Conservation (phyloP, 2,113 vertebrate genomes). For the Eretmochelys imbricata region DNA sequence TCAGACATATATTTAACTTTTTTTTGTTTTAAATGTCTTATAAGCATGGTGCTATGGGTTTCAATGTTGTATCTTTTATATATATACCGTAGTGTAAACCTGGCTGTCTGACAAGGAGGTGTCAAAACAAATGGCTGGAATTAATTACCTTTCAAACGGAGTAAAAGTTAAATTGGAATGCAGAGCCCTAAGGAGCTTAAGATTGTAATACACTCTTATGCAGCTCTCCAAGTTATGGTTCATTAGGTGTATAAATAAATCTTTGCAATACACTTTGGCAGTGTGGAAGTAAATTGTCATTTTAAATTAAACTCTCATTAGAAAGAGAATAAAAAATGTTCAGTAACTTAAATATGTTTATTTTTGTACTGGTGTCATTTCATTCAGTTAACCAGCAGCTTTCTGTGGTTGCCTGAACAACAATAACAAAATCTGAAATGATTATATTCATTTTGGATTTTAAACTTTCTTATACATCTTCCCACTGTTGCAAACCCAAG, state of each 20-base stretch:
- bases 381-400: neutral
- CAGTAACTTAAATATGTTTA: neutral
- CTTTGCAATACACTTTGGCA: slow-evolving; percentile 31
- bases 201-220: neutral
- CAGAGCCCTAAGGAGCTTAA: neutral
- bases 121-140: slow-evolving; percentile 31
- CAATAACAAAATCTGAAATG: neutral
- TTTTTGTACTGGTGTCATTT: neutral
- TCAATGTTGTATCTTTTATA: neutral
- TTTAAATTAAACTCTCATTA: slow-evolving; percentile 57
- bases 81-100: neutral
- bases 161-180: slow-evolving; percentile 37
- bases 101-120: slow-evolving; percentile 40
- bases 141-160: slow-evolving; percentile 27
- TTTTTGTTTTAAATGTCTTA: slow-evolving; percentile 2
- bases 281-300: slow-evolving; percentile 54
- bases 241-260: slow-evolving; percentile 53
- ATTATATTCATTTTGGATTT: slow-evolving; percentile 37
- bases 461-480: slow-evolving; percentile 60
- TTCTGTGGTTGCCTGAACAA: slow-evolving; percentile 40
- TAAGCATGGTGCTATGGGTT: neutral
- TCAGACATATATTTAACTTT: neutral
- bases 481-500: slow-evolving; percentile 36
- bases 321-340: neutral
- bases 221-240: neutral